phyloP scores from a whole-genome alignment of 2,113 vertebrate genomes.

The Calyptomena viridis region DNA sequence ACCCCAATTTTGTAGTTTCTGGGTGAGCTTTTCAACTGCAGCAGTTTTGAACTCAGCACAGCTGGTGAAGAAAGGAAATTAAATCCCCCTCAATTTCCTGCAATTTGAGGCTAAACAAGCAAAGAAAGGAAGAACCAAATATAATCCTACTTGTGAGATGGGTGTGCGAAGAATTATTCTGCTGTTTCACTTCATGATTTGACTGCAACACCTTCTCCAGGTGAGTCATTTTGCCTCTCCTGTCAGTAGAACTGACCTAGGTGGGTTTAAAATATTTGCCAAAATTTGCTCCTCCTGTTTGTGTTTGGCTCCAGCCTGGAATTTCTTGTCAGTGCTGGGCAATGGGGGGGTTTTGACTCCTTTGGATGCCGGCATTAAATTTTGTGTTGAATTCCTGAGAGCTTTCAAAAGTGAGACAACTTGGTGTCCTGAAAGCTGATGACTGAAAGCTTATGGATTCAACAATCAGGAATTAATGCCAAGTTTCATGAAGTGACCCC shows the following conservation, averaged over 20 bases:
- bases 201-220: neutral
- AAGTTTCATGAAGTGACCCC: neutral
- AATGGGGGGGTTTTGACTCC: neutral
- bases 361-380: neutral
- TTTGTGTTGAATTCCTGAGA: neutral
- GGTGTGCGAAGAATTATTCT: neutral
- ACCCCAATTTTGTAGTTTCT: neutral
- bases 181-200: neutral
- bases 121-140: neutral
- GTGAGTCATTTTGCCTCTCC: neutral
- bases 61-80: neutral
- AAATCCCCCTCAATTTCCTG: neutral
- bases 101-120: neutral
- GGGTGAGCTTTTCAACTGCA: neutral
- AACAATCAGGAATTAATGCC: neutral
- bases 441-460: neutral
- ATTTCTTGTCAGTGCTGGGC: neutral
- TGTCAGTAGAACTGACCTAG: neutral
- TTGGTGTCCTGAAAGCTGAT: neutral
- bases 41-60: neutral
- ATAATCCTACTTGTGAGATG: neutral
- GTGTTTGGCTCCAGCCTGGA: neutral
- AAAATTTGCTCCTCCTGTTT: neutral
- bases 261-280: neutral
- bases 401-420: neutral